Base-by-base conservation (phyloP, 2,797 vertebrate species). In the Hybognathus amarus region DNA sequence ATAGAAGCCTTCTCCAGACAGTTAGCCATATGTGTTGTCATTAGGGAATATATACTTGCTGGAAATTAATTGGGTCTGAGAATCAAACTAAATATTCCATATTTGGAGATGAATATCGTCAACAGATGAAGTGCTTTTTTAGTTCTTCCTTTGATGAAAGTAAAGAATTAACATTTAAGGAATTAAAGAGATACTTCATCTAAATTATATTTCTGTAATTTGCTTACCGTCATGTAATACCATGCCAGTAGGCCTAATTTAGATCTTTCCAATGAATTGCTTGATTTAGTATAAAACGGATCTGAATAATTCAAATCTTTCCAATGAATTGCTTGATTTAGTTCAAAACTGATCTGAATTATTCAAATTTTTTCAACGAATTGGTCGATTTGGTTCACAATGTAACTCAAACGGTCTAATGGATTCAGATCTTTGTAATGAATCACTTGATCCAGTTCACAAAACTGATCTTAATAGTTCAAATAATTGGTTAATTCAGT, bases 11-110 rank as follows among this genome's bases (percentile, higher is more conserved):
- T 79, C 52, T 79, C 17, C 56, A 76, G 80, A 79, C 38, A 66
- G 69, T 81, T 77, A 80, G 73, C 78, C 84, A 85, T 85, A 75
- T 80, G 87, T 27, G 38, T 50, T 20, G 79, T 84, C 85, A 63
- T 38, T 17, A 33, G 66, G 83, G 69, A 79, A 36, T 79, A 45
- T 84, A 4, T 74, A 24, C 77, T 80, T 7, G 17, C 47, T 75
- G 77, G 63, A 80, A 82, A 83, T 83, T 78, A 76, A 85, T 74
- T 68, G 10, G 45, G 50, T 80, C 30, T 86, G 80, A 83, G 76
- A 66, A 75, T 38, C 79, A 86, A 85, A 67, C 68, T 78, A 70
- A 85, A 73, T 56, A 77, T 64, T 69, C 56, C 38, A n/a, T 63
- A 81, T 83, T 68, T 56, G 47, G 15, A 18, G 38, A 54, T 68